Percentiles rank a stretch among this genome's conserved stretches.
These are phyloP conservation scores for Drosophila arizonae DNA, from an alignment of 1,140 invertebrate genomes.

Conservation along the genomic window DNA sequence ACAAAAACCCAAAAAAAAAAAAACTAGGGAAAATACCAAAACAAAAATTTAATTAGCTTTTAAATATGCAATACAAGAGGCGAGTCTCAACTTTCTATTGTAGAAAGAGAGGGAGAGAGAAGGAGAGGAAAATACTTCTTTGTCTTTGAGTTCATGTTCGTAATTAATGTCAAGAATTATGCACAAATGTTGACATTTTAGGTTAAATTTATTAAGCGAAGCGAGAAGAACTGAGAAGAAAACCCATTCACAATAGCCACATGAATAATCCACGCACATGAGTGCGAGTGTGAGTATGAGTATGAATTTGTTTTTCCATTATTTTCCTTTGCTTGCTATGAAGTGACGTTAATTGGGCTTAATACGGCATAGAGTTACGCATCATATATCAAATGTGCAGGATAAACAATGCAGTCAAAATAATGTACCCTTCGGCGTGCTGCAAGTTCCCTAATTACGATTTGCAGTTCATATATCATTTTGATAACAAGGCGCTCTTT, in stretches of 20 bases:
- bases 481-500: background rate
- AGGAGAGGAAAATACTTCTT: background rate
- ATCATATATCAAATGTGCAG: constrained; percentile 16
- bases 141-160: constrained; percentile 20
- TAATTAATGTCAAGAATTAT: constrained; percentile 38
- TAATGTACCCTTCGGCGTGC: background rate
- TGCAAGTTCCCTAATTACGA: constrained; percentile 4
- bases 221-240: background rate
- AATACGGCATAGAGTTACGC: background rate
- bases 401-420: background rate
- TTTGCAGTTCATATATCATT: constrained; percentile 16
- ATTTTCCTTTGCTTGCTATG: background rate
- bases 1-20: constrained; percentile 3
- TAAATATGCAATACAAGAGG: constrained; percentile 48
- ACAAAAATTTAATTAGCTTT: constrained; percentile 66
- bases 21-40: constrained; percentile 17
- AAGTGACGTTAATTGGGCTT: constrained; percentile 14
- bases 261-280: background rate
- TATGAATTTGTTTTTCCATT: too few species aligned
- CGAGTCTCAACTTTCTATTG: constrained; percentile 17
- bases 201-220: constrained; percentile 46
- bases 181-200: constrained; percentile 24
- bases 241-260: background rate
- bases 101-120: background rate
- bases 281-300: too few species aligned